Evolutionary conservation across 1,140 invertebrate genomes (phyloP).

Genomic region (Sinonovacula constricta): DNA sequence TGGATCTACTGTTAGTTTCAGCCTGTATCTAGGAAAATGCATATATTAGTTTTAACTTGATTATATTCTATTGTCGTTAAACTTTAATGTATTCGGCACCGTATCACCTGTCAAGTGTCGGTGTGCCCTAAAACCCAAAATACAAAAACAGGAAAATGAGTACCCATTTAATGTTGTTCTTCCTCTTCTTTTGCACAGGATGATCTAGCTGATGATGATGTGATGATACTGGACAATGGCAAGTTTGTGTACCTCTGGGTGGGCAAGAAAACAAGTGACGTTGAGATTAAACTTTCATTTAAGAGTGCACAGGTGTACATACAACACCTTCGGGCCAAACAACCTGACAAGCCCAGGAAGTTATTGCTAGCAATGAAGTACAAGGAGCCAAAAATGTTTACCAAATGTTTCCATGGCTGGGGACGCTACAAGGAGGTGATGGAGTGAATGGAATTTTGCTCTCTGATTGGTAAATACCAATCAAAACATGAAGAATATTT

Average conservation of each 20-base stretch:
- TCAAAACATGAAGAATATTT: too few species aligned
- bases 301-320: slow-evolving; percentile 99
- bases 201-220: slow-evolving; percentile 99
- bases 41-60: too few species aligned
- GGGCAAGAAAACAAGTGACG: slow-evolving; percentile 96
- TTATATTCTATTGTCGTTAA: too few species aligned
- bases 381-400: slow-evolving; percentile 96
- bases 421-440: slow-evolving; percentile 79
- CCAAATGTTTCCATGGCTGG: slow-evolving; percentile 99
- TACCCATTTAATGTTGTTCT: too few species aligned
- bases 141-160: too few species aligned
- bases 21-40: too few species aligned
- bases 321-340: slow-evolving; percentile 97
- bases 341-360: slow-evolving; percentile 94
- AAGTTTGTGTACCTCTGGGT: slow-evolving; percentile 99
- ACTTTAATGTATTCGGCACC: too few species aligned
- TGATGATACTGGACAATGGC: slow-evolving; percentile 99
- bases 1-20: too few species aligned
- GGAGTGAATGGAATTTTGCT: slow-evolving; percentile 35
- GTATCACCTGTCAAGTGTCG: too few species aligned
- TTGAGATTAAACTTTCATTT: slow-evolving; percentile 98
- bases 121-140: too few species aligned
- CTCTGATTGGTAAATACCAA: too few species aligned
- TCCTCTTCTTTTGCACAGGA: too few species aligned
- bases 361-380: slow-evolving; percentile 97